These are phyloP conservation scores for Nowickia ferox DNA, from an alignment of 2,888 invertebrate species.

Conservation along the genomic window DNA sequence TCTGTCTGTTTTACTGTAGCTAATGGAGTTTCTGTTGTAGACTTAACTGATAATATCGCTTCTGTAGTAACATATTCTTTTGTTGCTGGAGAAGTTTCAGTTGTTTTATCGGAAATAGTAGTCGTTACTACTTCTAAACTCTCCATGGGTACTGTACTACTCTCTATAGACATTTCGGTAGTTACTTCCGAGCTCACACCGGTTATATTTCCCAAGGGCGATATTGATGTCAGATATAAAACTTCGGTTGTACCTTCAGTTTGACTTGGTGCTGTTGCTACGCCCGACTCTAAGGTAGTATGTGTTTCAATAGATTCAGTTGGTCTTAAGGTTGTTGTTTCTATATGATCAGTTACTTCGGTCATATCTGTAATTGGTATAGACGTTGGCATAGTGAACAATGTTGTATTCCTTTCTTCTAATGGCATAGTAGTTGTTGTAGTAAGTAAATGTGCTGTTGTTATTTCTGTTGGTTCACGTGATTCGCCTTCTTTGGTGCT, in stretches of 20 bases:
- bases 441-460: no score
- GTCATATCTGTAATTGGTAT: not conserved
- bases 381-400: no score
- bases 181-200: not conserved
- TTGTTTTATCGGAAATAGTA: not conserved
- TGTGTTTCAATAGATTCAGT: not conserved
- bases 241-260: not conserved
- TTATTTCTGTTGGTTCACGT: no score
- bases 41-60: not conserved
- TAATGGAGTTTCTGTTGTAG: not conserved
- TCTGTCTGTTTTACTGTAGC: not conserved
- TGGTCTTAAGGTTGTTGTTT: not conserved
- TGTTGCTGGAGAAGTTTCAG: no score
- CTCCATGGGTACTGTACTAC: constrained; percentile 1
- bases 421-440: no score
- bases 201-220: not conserved
- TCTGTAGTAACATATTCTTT: not conserved
- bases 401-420: no score
- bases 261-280: not conserved
- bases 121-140: constrained; percentile 1
- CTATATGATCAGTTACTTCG: not conserved
- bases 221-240: not conserved
- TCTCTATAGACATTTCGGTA: not conserved
- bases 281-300: not conserved
- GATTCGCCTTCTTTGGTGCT: no score